A percentile compares a stretch with the other conserved stretches of the same genome.
phyloP scores from a whole-genome alignment of 2,113 vertebrate species.

The Girardinichthys multiradiatus region DNA sequence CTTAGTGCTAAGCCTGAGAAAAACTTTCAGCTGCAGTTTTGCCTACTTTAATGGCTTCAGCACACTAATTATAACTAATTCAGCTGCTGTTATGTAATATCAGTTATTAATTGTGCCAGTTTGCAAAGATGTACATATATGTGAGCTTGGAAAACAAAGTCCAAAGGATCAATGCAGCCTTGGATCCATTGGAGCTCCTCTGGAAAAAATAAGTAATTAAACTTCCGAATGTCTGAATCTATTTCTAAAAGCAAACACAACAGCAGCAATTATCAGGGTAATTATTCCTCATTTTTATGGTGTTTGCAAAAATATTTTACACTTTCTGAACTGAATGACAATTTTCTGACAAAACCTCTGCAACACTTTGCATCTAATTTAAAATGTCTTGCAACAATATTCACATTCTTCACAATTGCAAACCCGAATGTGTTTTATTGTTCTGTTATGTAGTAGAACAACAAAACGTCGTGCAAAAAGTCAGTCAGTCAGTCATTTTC shows the following conservation, averaged over 20 bases:
- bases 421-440: no score
- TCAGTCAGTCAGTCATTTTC: no score
- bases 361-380: no score
- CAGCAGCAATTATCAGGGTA: no score
- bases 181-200: background rate
- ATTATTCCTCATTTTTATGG: no score
- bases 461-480: no score
- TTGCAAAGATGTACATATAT: background rate
- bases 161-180: background rate
- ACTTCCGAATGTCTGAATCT: background rate
- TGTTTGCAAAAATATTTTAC: no score
- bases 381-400: background rate
- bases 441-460: no score
- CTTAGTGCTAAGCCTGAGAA: no score
- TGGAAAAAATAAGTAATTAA: background rate
- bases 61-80: background rate
- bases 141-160: background rate
- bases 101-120: background rate
- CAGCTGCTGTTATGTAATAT: background rate
- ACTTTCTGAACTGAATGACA: no score
- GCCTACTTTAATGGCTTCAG: background rate
- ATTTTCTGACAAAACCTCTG: no score
- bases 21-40: background rate
- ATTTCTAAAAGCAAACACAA: background rate
- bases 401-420: background rate